Evolutionary conservation across 1,140 invertebrate species (phyloP), one percentile per base, ranked within the genome.

Genomic region (Eriosoma lanigerum): DNA sequence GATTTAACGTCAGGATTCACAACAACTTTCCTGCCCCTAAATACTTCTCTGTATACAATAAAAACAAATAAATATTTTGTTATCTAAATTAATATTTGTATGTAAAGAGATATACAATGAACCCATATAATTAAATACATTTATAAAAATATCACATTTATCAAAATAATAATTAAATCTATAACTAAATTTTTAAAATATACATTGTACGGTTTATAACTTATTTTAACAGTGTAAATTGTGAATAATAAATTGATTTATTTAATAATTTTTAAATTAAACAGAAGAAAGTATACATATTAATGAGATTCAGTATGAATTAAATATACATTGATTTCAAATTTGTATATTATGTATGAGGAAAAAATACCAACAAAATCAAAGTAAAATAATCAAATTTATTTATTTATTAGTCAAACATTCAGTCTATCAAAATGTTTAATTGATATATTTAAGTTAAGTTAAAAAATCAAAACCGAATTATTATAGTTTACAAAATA

Each of bases 91-190:
- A 26, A 62, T 17, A 62, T 26, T 9, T 15, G 15, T 13, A 64
- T 38, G n/a, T 4, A 44, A 64, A 38, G 19, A 44, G 32, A 44
- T 29, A 62, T 19, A 38, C 32, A 64, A 64, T 38, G 19, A 64
- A 64, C 32, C 38, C n/a, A 64, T 64, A 38, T 64, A 38, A 64
- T 38, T 64, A 21, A 64, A 64, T 64, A 64, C 10, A 38, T 64
- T 38, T 64, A 64, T 64, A 64, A 64, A 64, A 64, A 64, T 64
- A 64, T 64, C 62, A 64, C 62, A 64, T 64, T 38, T 64, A 38
- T 64, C 32, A 64, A 64, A 32, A 38, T 38, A 6, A 64, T 64
- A n/a, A 64, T 15, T 19, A 38, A 64, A 64, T 64, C 32, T 38
- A 64, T 6, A 62, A 62, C 32, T 64, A 38, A 64, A 29, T 38